Evolutionary conservation across 2,113 vertebrate species (phyloP), one percentile per base, ranked within the genome.

Genomic region (Tenrec ecaudatus): DNA sequence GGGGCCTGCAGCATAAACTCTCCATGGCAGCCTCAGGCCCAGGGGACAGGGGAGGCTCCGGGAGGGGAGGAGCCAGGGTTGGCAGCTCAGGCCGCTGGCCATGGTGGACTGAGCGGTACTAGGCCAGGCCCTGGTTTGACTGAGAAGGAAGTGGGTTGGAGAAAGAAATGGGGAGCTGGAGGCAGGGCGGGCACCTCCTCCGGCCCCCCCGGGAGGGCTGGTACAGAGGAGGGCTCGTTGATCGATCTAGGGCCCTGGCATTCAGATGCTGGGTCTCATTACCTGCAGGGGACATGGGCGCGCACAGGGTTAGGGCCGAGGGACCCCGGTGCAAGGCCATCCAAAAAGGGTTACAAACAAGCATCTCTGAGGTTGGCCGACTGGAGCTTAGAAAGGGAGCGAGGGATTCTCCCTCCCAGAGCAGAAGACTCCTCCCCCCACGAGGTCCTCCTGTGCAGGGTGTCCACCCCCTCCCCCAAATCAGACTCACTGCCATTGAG

Each of bases 91-190:
- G 76, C 36, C 94, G 82, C 91, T 60, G 93, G 75, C 17, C 53
- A 84, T 89, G 7, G 57, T 78, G 62, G 83, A 94, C 94, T 85
- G 92, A 60, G 92, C 3, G 66, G 87, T 71, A 33, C 81, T 95
- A 93, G 94, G 95, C 96, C 88, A 82, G 47, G 84, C 47, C 47
- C 47, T 0, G 10, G 53, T 47, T 23, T 83, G 83, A 93, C 88
- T 47, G 77, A 57, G 87, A 89, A 60, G 47, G 86, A 73, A 84
- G 80, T 80, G 58, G 86, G 38, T 58, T 33, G 89, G 85, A 82
- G 95, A 93, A 91, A 92, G 93, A 91, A 89, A 86, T 66, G 60
- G 93, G 88, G 94, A 85, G 90, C 88, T 60, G 95, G 83, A 95
- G 88, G 88, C 85, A 69, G 80, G 71, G 47, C 25, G 22, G 43